These are phyloP conservation scores for Drosophila chauvacae DNA, from an alignment of 1,140 invertebrate species.

Conservation along the genomic window DNA sequence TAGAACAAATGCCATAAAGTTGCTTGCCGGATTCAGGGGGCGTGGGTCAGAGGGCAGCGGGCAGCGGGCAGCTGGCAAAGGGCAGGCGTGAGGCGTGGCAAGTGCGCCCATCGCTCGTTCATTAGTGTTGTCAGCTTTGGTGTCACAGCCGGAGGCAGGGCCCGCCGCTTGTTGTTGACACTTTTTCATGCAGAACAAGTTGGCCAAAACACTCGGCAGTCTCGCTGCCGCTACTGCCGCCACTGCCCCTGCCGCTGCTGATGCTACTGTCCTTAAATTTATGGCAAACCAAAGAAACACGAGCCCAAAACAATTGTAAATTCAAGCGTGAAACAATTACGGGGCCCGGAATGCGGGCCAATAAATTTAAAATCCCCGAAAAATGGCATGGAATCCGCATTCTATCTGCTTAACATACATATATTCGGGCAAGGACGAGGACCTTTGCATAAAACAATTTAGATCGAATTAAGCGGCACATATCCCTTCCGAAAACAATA, in stretches of 20 bases:
- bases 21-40: slow-evolving; percentile 17
- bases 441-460: slow-evolving; percentile 69
- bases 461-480: slow-evolving; percentile 63
- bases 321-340: slow-evolving; percentile 53
- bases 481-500: slow-evolving; percentile 47
- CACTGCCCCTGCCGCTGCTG: not conserved
- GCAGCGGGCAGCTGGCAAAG: slow-evolving; percentile 4
- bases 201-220: slow-evolving; percentile 34
- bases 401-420: slow-evolving; percentile 67
- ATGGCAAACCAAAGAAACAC: slow-evolving; percentile 41
- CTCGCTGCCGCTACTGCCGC: not conserved
- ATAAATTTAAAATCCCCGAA: slow-evolving; percentile 61
- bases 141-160: slow-evolving; percentile 61
- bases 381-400: slow-evolving; percentile 52
- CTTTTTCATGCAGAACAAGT: slow-evolving; percentile 65
- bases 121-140: slow-evolving; percentile 76
- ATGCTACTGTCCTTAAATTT: slow-evolving; percentile 34
- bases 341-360: slow-evolving; percentile 51
- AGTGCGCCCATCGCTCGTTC: slow-evolving; percentile 56
- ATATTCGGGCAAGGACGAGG: slow-evolving; percentile 41
- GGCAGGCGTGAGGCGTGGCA: slow-evolving; percentile 16
- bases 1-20: slow-evolving; percentile 75
- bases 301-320: slow-evolving; percentile 48
- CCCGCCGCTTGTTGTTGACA: slow-evolving; percentile 62
- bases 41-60: slow-evolving; percentile 20